These are phyloP conservation scores for Tubulanus polymorphus DNA, from an alignment of 2,888 invertebrate species.

Conservation along the genomic window DNA sequence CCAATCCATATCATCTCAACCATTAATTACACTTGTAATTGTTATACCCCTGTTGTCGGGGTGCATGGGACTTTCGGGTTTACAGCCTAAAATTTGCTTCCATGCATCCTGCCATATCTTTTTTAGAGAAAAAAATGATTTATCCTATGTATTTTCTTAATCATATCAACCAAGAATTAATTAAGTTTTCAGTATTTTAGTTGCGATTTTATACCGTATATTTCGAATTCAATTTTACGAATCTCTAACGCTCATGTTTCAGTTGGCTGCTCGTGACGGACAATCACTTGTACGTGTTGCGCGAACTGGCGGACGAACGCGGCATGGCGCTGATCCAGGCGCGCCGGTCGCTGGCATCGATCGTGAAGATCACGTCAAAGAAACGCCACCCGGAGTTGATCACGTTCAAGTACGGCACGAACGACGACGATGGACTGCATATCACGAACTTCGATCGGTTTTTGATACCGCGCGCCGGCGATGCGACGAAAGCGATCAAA, in stretches of 20 bases:
- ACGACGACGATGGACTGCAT: slow-evolving; percentile 57
- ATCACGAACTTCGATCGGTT: slow-evolving; percentile 87
- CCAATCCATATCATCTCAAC: too few relatives aligned
- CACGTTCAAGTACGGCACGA: slow-evolving; percentile 86
- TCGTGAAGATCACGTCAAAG: slow-evolving; percentile 95
- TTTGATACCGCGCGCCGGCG: slow-evolving; percentile 84
- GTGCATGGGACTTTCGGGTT: too few relatives aligned
- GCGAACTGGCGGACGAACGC: slow-evolving; percentile 65
- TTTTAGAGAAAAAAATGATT: too few relatives aligned
- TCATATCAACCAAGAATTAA: too few relatives aligned
- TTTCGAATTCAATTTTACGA: too few relatives aligned
- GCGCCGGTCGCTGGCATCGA: slow-evolving; percentile 80
- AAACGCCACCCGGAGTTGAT: slow-evolving; percentile 92
- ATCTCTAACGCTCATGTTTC: slow-evolving; percentile 25
- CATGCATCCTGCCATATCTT: too few relatives aligned
- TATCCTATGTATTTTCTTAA: too few relatives aligned
- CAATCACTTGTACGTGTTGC: slow-evolving; percentile 78
- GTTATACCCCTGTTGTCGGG: too few relatives aligned
- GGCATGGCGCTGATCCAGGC: slow-evolving; percentile 83
- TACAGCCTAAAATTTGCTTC: too few relatives aligned
- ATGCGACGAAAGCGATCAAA: slow-evolving; percentile 84
- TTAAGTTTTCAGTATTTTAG: too few relatives aligned
- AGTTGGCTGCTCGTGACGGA: slow-evolving; percentile 83
- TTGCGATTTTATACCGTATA: too few relatives aligned
- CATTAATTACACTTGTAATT: too few relatives aligned